Percentiles rank a stretch among this genome's conserved stretches.
phyloP scores from a whole-genome alignment of 92 coral and sea anemone genomes.

The Porites cylindrica region DNA sequence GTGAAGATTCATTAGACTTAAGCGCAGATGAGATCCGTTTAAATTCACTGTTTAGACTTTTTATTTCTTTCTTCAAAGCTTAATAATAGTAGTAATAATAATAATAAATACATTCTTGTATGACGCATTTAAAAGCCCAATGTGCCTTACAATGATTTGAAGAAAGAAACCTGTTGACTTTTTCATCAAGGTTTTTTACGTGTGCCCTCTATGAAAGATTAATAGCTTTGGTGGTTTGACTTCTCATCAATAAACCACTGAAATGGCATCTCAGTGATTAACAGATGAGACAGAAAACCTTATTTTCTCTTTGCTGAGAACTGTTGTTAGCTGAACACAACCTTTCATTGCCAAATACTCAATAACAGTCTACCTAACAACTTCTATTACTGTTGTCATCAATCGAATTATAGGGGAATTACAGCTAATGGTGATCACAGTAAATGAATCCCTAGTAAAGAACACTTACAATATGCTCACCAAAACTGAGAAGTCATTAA shows the following conservation, averaged over 20 bases:
- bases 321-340: slow-evolving; percentile 23
- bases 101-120: too few species aligned
- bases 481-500: too few species aligned
- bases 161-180: neutral
- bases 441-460: too few species aligned
- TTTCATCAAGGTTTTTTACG: neutral
- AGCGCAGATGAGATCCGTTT: too few species aligned
- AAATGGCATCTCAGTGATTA: neutral
- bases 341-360: slow-evolving; percentile 31
- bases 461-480: too few species aligned
- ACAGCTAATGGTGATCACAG: too few species aligned
- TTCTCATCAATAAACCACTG: neutral
- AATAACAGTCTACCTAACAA: slow-evolving; percentile 1
- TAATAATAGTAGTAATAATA: too few species aligned
- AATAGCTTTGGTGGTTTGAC: neutral
- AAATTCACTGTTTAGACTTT: too few species aligned
- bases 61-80: too few species aligned
- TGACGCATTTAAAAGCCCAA: too few species aligned
- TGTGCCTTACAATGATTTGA: neutral
- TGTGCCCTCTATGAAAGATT: neutral
- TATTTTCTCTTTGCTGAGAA: slow-evolving; percentile 20
- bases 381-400: slow-evolving; percentile 56
- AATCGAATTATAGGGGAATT: slow-evolving; percentile 15
- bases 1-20: too few species aligned
- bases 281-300: slow-evolving; percentile 8